Conservation (phyloP, 2,113 vertebrate genomes). For the Panurus biarmicus region DNA sequence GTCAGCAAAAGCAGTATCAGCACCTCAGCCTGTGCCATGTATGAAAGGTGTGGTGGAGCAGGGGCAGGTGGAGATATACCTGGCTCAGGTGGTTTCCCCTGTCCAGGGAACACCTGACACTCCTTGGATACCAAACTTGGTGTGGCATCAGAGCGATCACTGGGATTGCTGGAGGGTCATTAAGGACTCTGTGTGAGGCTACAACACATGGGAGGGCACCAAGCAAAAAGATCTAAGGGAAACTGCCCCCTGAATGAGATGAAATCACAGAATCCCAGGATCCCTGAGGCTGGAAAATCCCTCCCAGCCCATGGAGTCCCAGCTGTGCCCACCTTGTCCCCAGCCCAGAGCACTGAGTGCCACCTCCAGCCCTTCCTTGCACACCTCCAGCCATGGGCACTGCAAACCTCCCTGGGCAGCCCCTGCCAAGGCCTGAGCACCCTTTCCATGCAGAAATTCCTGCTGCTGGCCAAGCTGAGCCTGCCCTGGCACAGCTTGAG, state of each 20-base stretch:
- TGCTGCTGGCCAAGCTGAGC: no score
- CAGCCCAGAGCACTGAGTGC: neutral
- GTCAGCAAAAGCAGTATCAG: neutral
- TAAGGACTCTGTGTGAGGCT: neutral
- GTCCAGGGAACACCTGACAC: neutral
- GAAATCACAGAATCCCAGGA: neutral
- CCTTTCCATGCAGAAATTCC: no score
- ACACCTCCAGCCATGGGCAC: neutral
- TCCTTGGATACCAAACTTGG: neutral
- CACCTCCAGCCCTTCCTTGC: neutral
- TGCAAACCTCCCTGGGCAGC: neutral
- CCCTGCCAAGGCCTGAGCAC: neutral
- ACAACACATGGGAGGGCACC: rapidly evolving
- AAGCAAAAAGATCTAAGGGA: neutral
- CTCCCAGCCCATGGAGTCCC: rapidly evolving
- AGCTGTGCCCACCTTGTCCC: neutral
- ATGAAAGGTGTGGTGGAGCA: neutral
- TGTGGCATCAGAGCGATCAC: neutral
- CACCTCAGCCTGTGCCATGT: neutral
- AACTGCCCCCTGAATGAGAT: neutral
- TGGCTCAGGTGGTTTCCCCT: neutral
- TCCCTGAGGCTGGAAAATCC: neutral
- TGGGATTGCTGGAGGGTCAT: neutral
- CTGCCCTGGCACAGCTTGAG: no score
- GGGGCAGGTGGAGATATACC: neutral